A percentile compares a stretch with the other conserved stretches of the same genome.
Evolutionary conservation across 2,888 invertebrate genomes (phyloP).

Genomic region (Melitaea athalia): DNA sequence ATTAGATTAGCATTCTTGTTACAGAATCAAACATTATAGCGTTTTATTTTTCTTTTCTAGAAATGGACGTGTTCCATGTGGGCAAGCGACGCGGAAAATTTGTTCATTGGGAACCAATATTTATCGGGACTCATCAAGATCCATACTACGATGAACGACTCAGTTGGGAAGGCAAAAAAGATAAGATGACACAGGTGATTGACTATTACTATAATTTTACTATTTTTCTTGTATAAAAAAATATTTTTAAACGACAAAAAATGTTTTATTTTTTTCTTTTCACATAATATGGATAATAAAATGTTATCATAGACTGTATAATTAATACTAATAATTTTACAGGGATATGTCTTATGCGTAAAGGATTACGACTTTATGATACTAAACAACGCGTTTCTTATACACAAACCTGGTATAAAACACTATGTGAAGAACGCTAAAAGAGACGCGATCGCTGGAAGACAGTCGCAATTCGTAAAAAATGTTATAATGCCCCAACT

Average conservation of each 20-base stretch:
- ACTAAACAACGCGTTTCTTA: conserved; percentile 95
- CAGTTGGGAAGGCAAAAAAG: conserved; percentile 97
- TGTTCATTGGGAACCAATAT: conserved; percentile 96
- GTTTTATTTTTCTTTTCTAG: conserved; percentile 46
- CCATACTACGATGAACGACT: conserved; percentile 95
- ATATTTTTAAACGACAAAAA: too few species aligned
- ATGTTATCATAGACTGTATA: background rate
- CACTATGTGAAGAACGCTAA: conserved; percentile 89
- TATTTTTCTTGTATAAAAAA: background rate
- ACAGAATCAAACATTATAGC: background rate
- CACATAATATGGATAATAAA: background rate
- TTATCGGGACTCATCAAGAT: conserved; percentile 93
- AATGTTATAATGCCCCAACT: conserved; percentile 92
- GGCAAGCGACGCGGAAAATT: conserved; percentile 91
- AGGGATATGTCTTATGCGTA: conserved; percentile 95
- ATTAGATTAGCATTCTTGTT: background rate
- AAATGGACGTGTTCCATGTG: conserved; percentile 90
- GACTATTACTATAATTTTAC: background rate
- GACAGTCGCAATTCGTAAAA: conserved; percentile 89
- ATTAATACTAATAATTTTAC: conserved; percentile 47
- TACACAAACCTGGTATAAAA: conserved; percentile 96
- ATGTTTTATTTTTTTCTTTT: background rate
- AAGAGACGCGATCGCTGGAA: conserved; percentile 87
- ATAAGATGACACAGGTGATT: conserved; percentile 96
- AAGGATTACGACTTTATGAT: conserved; percentile 96